phyloP scores from a whole-genome alignment of 2,888 invertebrate genomes.

The Cantharis rufa region DNA sequence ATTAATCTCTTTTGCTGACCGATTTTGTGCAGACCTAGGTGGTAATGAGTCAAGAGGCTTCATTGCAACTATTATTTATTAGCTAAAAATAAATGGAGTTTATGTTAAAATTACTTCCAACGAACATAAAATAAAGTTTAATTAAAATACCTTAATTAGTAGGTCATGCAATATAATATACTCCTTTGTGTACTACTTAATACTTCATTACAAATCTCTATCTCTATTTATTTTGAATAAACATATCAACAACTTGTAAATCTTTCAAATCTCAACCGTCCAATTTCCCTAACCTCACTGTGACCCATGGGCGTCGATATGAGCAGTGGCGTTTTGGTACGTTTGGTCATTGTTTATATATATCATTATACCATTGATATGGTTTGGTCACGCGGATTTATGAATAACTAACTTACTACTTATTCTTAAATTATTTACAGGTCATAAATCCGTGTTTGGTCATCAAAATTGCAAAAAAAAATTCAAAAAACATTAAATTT shows the following conservation, averaged over 20 bases:
- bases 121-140: background rate
- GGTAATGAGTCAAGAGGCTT: background rate
- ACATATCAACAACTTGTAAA: background rate
- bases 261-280: background rate
- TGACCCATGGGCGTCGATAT: background rate
- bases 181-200: too few species aligned
- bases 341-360: too few species aligned
- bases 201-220: too few species aligned
- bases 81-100: background rate
- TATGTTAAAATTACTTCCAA: background rate
- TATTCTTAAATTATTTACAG: too few species aligned
- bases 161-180: too few species aligned
- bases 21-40: background rate
- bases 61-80: background rate
- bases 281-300: background rate
- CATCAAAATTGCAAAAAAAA: too few species aligned
- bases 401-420: too few species aligned
- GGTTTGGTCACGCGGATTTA: too few species aligned
- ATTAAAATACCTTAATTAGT: background rate
- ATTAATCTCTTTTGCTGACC: background rate
- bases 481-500: too few species aligned
- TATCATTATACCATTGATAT: too few species aligned
- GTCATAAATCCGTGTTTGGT: too few species aligned
- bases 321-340: background rate
- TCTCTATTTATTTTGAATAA: too few species aligned